Evolutionary conservation across 2,797 vertebrate species (phyloP).

Genomic region (Lerista edwardsae): DNA sequence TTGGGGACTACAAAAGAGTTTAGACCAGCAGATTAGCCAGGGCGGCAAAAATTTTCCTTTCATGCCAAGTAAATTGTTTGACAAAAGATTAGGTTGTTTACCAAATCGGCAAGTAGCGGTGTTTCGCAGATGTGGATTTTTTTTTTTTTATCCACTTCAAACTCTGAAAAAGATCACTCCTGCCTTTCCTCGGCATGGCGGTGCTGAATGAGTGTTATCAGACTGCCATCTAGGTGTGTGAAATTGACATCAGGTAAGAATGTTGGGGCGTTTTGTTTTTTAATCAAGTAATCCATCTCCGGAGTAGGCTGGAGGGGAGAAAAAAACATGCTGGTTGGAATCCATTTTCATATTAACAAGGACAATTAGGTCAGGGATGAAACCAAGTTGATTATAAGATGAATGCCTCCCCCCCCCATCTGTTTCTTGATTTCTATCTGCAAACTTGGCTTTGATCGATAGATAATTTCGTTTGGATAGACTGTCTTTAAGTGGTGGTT

Average conservation of each 20-base stretch:
- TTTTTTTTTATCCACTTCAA: rapidly evolving
- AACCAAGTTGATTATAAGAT: no score
- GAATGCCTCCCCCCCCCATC: no score
- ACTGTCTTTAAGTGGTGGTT: no score
- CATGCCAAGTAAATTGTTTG: conserved; percentile 51
- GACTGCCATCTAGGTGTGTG: background rate
- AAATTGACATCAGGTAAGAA: background rate
- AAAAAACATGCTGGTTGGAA: background rate
- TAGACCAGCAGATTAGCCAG: conserved; percentile 44
- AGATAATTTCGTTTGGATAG: no score
- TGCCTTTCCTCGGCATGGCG: rapidly evolving
- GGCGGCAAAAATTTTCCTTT: conserved; percentile 44
- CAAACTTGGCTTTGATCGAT: no score
- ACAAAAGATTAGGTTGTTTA: conserved; percentile 41
- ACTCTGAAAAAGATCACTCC: background rate
- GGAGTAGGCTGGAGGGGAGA: background rate
- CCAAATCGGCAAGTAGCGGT: background rate
- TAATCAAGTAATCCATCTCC: background rate
- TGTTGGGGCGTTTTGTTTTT: background rate
- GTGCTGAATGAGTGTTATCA: rapidly evolving
- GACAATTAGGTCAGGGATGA: no score
- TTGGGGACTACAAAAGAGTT: conserved; percentile 53
- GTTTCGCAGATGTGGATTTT: background rate
- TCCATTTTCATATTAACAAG: background rate
- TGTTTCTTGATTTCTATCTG: no score